These are phyloP conservation scores for Neotoma lepida DNA, from an alignment of 2,113 vertebrate species.

Conservation along the genomic window DNA sequence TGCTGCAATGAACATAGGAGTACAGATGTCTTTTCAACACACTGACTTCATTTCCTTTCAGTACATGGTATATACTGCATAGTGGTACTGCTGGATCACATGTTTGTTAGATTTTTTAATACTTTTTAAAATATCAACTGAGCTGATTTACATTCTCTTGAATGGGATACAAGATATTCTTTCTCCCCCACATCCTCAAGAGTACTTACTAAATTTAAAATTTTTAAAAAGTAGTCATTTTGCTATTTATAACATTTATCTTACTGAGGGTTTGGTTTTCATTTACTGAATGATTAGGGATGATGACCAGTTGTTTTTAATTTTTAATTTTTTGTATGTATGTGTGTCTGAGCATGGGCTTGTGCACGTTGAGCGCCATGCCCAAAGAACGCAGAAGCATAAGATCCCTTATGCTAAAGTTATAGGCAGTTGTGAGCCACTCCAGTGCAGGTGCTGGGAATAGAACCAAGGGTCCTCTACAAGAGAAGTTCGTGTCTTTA, in stretches of 20 bases:
- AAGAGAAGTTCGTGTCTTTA: background rate
- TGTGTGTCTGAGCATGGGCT: background rate
- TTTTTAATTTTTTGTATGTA: background rate
- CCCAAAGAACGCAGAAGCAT: background rate
- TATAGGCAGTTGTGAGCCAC: background rate
- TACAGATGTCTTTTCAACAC: background rate
- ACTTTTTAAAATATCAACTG: background rate
- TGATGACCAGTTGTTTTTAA: background rate
- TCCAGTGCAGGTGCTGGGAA: background rate
- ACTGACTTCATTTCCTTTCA: background rate
- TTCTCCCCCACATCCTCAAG: background rate
- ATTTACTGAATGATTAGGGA: background rate
- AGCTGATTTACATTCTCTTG: background rate
- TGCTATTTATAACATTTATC: background rate
- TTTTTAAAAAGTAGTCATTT: background rate
- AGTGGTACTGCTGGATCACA: background rate
- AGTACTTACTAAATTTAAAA: background rate
- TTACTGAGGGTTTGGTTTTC: background rate
- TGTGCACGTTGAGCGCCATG: background rate
- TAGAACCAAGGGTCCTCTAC: background rate
- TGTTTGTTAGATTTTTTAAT: background rate
- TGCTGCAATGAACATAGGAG: no score
- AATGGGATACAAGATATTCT: background rate
- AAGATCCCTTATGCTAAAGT: background rate
- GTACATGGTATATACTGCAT: background rate